Conservation (phyloP, 1,140 invertebrate species). For the Drosophila lini region DNA sequence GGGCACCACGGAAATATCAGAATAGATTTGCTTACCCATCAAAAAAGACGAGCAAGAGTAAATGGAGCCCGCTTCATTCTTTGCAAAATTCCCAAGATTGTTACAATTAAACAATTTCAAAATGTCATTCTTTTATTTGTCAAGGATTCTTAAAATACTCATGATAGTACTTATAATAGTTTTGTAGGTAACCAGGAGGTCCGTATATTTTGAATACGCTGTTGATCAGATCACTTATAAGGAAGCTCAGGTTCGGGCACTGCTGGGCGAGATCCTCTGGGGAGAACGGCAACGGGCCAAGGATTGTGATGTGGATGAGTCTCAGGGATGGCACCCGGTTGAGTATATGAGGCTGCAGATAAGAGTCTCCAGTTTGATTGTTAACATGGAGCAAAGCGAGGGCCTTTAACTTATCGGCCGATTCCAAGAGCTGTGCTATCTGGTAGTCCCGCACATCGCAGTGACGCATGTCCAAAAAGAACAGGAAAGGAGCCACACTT, state of each 20-base stretch:
- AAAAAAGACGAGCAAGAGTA: not conserved
- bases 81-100: not conserved
- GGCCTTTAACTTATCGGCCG: slow-evolving; percentile 34
- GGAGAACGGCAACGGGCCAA: slow-evolving; percentile 27
- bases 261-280: slow-evolving; percentile 10
- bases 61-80: not conserved
- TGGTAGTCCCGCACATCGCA: slow-evolving; percentile 47
- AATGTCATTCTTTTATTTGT: not conserved
- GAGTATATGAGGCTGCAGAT: slow-evolving; percentile 27
- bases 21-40: no score
- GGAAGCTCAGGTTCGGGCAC: slow-evolving; percentile 42
- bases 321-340: slow-evolving; percentile 4
- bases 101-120: not conserved
- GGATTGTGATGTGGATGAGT: slow-evolving; percentile 39
- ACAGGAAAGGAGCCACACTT: slow-evolving; percentile 22
- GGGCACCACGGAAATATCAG: no score
- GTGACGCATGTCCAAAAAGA: slow-evolving; percentile 51
- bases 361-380: slow-evolving; percentile 32
- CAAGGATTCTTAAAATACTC: slow-evolving; percentile 22
- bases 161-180: slow-evolving; percentile 23
- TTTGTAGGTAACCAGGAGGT: slow-evolving; percentile 29
- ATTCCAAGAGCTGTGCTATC: slow-evolving; percentile 39
- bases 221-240: slow-evolving; percentile 28
- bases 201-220: slow-evolving; percentile 29
- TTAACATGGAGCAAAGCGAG: slow-evolving; percentile 41